Percentiles rank a stretch among this genome's conserved stretches.
phyloP scores from a whole-genome alignment of 2,113 vertebrate species.

The Lynx canadensis region DNA sequence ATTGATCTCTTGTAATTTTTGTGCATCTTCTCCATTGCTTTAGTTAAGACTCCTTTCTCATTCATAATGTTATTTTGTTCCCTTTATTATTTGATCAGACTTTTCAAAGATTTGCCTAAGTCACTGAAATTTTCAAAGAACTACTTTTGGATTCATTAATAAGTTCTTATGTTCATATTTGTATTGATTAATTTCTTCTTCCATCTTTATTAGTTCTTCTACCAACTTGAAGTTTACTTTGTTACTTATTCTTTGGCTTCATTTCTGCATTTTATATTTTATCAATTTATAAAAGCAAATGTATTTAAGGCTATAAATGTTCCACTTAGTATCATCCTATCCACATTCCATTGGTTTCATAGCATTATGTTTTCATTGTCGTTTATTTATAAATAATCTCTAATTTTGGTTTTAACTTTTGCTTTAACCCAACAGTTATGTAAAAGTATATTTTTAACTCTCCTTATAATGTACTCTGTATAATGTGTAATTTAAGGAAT shows the following conservation, averaged over 20 bases:
- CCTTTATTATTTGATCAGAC: not conserved
- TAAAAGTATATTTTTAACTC: not conserved
- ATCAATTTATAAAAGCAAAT: not conserved
- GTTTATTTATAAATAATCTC: not conserved
- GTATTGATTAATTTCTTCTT: not conserved
- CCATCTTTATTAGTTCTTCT: not conserved
- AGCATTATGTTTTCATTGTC: not conserved
- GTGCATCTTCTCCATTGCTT: not conserved
- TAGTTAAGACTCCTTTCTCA: not conserved
- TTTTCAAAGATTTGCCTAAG: not conserved
- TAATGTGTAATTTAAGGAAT: not conserved
- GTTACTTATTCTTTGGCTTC: not conserved
- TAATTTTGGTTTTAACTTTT: constrained; percentile 30
- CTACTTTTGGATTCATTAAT: not conserved
- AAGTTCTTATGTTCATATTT: not conserved
- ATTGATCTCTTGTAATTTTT: not conserved
- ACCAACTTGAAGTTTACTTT: not conserved
- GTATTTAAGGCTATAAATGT: not conserved
- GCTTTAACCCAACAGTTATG: not conserved
- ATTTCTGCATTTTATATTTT: not conserved
- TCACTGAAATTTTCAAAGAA: not conserved
- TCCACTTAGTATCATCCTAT: not conserved
- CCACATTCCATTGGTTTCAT: not conserved
- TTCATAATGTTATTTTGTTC: not conserved
- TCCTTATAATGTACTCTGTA: not conserved